Evolutionary conservation across 2,888 invertebrate species (phyloP).

Genomic region (Syrphus vitripennis): DNA sequence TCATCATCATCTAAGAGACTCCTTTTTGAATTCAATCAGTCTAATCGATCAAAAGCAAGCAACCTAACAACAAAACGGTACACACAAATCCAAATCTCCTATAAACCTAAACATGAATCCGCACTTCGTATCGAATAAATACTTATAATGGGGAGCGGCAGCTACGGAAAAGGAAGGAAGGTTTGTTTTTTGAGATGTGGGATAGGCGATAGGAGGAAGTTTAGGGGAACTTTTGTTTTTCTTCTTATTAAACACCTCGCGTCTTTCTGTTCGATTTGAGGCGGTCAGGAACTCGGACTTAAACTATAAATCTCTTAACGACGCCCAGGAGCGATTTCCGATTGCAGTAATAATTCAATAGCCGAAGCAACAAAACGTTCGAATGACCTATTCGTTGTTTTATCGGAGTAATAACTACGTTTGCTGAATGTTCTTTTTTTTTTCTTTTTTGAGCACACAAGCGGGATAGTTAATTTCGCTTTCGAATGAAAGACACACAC

Average conservation of each 20-base stretch:
- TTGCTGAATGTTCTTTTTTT: neutral
- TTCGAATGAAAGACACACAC: neutral
- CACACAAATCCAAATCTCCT: slow-evolving; percentile 12
- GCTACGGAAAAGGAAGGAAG: neutral
- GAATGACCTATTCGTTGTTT: slow-evolving; percentile 7
- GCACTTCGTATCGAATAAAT: neutral
- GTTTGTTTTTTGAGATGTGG: neutral
- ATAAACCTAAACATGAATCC: slow-evolving; percentile 21
- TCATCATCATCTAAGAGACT: neutral
- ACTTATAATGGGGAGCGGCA: no score
- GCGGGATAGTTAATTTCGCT: slow-evolving; percentile 31
- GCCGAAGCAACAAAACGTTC: neutral
- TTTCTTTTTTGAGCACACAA: neutral
- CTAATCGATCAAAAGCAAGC: slow-evolving; percentile 40
- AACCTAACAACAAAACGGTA: neutral
- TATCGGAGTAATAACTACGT: neutral
- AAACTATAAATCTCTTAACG: slow-evolving; percentile 15
- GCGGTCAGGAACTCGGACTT: neutral
- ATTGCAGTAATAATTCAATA: slow-evolving; percentile 52
- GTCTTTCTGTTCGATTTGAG: neutral
- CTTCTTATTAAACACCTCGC: slow-evolving; percentile 3
- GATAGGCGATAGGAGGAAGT: neutral
- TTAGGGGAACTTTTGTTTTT: neutral
- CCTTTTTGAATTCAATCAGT: slow-evolving; percentile 11
- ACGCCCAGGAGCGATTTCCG: slow-evolving; percentile 50